phyloP scores from a whole-genome alignment of 2,888 invertebrate species.

The Laspeyria flexula region DNA sequence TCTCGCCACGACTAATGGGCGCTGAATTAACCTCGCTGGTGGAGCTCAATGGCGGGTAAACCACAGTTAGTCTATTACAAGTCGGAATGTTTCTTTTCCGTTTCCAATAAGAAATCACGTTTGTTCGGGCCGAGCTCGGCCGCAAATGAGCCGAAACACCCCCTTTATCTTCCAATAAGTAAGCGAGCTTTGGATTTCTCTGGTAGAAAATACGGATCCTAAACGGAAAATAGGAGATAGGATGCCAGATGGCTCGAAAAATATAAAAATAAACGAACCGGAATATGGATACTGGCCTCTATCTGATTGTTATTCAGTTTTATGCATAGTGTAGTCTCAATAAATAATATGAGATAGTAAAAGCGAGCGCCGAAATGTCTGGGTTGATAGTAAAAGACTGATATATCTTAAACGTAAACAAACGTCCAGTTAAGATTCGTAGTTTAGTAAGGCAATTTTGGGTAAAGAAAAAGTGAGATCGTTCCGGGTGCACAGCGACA shows the following conservation, averaged over 20 bases:
- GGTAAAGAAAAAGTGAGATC: conserved; percentile 63
- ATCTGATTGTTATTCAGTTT: conserved; percentile 73
- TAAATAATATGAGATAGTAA: conserved; percentile 66
- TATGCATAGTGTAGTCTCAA: conserved; percentile 65
- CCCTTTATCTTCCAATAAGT: conserved; percentile 82
- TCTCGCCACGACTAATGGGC: conserved; percentile 60
- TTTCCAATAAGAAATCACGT: conserved; percentile 80
- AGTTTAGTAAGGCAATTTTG: conserved; percentile 57
- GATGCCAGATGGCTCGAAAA: conserved; percentile 77
- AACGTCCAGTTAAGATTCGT: conserved; percentile 35
- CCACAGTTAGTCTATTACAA: conserved; percentile 65
- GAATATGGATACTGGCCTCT: conserved; percentile 69
- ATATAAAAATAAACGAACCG: conserved; percentile 78
- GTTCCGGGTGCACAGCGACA: conserved; percentile 62
- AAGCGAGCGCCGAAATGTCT: conserved; percentile 55
- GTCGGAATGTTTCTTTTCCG: conserved; percentile 64
- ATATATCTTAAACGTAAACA: conserved; percentile 55
- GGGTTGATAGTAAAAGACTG: conserved; percentile 54
- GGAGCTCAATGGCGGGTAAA: conserved; percentile 53
- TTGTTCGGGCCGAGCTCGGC: conserved; percentile 71
- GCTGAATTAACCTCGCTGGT: conserved; percentile 56
- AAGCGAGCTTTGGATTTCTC: conserved; percentile 71
- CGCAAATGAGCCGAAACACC: conserved; percentile 82
- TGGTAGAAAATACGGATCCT: conserved; percentile 61
- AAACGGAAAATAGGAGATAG: conserved; percentile 62